These are phyloP conservation scores for Manis crassicaudata DNA, from an alignment of 2,797 vertebrate species.

Conservation along the genomic window DNA sequence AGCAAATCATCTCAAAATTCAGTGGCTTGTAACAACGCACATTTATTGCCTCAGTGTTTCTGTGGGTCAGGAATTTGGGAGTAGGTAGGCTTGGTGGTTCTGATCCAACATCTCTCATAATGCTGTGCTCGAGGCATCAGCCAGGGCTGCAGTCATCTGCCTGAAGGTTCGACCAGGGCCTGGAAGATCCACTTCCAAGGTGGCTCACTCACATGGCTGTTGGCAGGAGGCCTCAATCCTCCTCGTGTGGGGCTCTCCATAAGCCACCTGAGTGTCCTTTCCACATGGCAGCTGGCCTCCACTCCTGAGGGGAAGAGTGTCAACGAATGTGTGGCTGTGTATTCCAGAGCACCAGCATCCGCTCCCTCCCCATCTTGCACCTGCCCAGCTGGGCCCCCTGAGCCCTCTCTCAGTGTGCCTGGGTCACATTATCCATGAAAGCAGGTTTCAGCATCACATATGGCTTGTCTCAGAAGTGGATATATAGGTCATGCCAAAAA, in stretches of 20 bases:
- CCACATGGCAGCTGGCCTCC: background rate
- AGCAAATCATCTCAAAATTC: background rate
- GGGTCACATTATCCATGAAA: background rate
- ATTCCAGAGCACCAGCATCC: background rate
- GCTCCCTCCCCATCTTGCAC: background rate
- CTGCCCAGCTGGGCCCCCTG: background rate
- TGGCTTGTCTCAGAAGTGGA: background rate
- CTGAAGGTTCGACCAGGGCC: background rate
- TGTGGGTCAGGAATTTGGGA: background rate
- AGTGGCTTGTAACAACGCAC: background rate
- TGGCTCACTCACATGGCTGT: background rate
- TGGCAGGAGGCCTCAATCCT: background rate
- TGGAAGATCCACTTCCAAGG: background rate
- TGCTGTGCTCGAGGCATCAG: background rate
- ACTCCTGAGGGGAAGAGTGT: background rate
- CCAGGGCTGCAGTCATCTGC: background rate
- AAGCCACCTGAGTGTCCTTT: background rate
- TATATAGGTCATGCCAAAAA: background rate
- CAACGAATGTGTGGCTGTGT: background rate
- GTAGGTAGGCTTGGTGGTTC: background rate
- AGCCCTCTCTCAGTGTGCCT: background rate
- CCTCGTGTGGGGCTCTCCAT: background rate
- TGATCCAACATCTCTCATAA: background rate
- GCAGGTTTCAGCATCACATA: conserved; percentile 15
- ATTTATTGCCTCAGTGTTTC: background rate